Conservation (phyloP, 2,113 vertebrate species). For the Pipra filicauda region DNA sequence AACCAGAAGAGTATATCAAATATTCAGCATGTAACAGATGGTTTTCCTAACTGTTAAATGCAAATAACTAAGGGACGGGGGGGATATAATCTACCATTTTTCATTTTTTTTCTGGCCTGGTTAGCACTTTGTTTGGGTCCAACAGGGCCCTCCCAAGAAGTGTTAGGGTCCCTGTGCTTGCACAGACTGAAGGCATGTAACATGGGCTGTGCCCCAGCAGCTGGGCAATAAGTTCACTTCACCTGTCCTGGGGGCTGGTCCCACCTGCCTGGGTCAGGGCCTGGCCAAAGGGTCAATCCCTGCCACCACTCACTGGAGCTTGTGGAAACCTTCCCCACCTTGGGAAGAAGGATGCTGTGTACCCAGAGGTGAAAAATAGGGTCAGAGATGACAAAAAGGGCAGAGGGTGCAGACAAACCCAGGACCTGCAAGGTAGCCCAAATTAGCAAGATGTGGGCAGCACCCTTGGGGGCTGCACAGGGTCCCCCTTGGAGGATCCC, state of each 20-base stretch:
- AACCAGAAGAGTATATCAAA: background rate
- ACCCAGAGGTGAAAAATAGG: background rate
- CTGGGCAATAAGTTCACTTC: background rate
- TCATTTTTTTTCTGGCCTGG: background rate
- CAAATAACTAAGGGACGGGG: background rate
- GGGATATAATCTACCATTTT: background rate
- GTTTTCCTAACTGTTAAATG: conserved; percentile 6
- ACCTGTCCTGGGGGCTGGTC: background rate
- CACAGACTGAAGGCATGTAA: background rate
- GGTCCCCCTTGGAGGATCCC: background rate
- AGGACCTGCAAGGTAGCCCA: background rate
- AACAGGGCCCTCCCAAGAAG: background rate
- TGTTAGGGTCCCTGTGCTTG: background rate
- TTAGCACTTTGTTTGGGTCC: background rate
- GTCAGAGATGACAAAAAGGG: background rate
- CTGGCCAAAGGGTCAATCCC: background rate
- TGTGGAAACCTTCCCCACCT: background rate
- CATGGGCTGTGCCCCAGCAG: background rate
- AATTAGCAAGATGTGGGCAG: background rate
- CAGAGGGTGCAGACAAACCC: background rate
- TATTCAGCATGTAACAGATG: conserved; percentile 8
- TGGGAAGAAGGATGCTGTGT: background rate
- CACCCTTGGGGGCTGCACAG: background rate
- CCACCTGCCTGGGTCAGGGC: background rate
- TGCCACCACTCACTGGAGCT: background rate